phyloP scores from a whole-genome alignment of 2,888 invertebrate species.

The Microplitis deprimator region DNA sequence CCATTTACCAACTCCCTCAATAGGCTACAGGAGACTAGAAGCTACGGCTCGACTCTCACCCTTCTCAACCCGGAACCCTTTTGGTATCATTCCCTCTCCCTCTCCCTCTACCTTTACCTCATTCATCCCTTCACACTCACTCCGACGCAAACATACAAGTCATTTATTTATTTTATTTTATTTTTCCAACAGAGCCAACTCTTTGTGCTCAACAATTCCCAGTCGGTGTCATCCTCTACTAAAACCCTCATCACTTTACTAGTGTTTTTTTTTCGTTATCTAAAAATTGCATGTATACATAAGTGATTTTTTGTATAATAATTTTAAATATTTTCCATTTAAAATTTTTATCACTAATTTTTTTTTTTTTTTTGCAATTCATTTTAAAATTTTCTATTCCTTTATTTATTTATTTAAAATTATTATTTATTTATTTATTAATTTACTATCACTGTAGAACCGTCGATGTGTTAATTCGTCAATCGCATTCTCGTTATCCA shows the following conservation, averaged over 20 bases:
- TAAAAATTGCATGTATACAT: too few relatives aligned
- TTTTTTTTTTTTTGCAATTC: too few relatives aligned
- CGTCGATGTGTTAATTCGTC: slow-evolving; percentile 5
- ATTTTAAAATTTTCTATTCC: too few relatives aligned
- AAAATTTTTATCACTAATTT: too few relatives aligned
- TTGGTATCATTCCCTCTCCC: neutral
- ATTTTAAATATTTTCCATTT: neutral
- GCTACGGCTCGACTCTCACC: neutral
- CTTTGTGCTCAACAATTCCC: neutral
- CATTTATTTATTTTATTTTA: slow-evolving; percentile 45
- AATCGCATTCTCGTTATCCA: neutral
- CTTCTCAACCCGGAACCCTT: neutral
- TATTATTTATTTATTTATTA: neutral
- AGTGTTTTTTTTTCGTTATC: too few relatives aligned
- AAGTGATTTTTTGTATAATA: too few relatives aligned
- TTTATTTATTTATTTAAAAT: too few relatives aligned
- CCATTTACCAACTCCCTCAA: slow-evolving; percentile 18
- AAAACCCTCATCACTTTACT: neutral
- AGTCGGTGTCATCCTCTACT: neutral
- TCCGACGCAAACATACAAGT: slow-evolving; percentile 38
- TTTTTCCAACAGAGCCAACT: slow-evolving; percentile 40
- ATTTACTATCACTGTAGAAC: neutral
- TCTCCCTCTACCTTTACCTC: slow-evolving; percentile 12
- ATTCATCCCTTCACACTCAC: neutral
- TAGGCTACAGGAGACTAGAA: slow-evolving; percentile 6